A percentile compares a stretch with the other conserved stretches of the same genome.
These are phyloP conservation scores for Lycaon pictus DNA, from an alignment of 2,113 vertebrate genomes.

Conservation along the genomic window DNA sequence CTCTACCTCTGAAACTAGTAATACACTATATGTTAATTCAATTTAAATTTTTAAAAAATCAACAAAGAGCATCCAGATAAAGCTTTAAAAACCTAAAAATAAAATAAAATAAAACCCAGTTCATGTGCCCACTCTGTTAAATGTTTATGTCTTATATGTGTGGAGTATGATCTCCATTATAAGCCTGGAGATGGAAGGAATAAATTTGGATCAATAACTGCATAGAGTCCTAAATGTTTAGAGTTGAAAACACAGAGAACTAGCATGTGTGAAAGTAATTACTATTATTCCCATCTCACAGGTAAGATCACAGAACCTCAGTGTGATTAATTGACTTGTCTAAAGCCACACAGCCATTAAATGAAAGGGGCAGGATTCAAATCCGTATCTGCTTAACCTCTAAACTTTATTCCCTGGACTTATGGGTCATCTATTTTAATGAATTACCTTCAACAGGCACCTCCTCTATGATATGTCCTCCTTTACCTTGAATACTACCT, in stretches of 20 bases:
- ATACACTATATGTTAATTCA: no score
- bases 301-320: not conserved
- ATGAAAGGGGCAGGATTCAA: not conserved
- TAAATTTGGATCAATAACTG: not conserved
- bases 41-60: no score
- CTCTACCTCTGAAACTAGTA: no score
- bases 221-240: not conserved
- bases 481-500: not conserved
- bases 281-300: not conserved
- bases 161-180: not conserved
- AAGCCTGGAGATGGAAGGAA: not conserved
- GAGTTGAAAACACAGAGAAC: not conserved
- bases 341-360: not conserved
- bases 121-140: not conserved
- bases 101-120: not conserved
- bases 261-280: not conserved
- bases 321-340: not conserved
- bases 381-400: not conserved
- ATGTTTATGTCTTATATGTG: not conserved
- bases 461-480: not conserved
- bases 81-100: not conserved
- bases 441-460: not conserved
- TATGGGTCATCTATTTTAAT: not conserved
- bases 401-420: slow-evolving; percentile 18
- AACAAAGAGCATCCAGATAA: no score